phyloP scores from a whole-genome alignment of 2,113 vertebrate genomes.

The Thinocorus orbignyianus region DNA sequence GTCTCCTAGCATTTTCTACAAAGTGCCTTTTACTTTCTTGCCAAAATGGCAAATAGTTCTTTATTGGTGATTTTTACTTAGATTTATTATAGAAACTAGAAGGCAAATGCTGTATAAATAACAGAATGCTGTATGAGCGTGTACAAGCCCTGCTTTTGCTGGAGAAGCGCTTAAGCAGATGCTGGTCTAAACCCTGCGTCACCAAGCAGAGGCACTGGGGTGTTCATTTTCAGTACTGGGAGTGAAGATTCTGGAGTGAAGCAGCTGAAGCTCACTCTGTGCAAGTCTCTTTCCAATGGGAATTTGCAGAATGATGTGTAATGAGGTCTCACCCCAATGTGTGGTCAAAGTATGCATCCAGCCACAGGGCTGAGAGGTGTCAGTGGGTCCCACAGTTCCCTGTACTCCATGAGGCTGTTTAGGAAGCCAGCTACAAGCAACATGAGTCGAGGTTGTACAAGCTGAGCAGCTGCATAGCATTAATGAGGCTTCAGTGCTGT shows the following conservation, averaged over 20 bases:
- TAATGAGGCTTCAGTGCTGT: neutral
- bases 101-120: neutral
- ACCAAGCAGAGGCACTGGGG: neutral
- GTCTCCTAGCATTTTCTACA: neutral
- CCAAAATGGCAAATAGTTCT: neutral
- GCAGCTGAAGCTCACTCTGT: neutral
- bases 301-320: accelerated
- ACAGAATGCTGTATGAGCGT: neutral
- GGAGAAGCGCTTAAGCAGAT: neutral
- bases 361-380: neutral
- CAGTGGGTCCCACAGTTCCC: neutral
- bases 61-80: neutral
- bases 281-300: neutral
- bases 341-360: neutral
- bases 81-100: neutral
- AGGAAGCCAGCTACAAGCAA: neutral
- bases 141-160: neutral
- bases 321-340: neutral
- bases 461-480: neutral
- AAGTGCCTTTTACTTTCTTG: neutral
- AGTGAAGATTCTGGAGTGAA: neutral
- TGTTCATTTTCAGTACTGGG: neutral
- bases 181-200: accelerated
- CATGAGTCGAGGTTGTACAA: neutral
- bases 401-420: neutral